These are phyloP conservation scores for Saimiri boliviensis DNA, from an alignment of 2,113 vertebrate species.

Conservation along the genomic window DNA sequence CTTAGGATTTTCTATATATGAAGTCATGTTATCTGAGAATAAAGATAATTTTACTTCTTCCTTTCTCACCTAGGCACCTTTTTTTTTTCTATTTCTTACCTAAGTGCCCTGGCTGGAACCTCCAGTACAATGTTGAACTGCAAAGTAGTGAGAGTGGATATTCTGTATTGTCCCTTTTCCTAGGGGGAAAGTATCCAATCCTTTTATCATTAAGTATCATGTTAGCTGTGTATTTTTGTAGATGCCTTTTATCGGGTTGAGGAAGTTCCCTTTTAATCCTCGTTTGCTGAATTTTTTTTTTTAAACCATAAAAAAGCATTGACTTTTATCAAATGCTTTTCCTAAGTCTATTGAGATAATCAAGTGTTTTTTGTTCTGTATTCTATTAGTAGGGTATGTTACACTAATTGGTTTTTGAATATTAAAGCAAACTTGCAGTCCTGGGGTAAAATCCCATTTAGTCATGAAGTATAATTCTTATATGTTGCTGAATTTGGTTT, in stretches of 20 bases:
- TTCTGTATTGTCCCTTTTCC: neutral
- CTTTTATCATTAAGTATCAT: neutral
- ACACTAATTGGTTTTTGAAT: neutral
- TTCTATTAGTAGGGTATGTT: neutral
- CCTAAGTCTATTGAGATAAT: neutral
- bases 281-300: neutral
- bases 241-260: neutral
- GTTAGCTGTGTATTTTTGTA: neutral
- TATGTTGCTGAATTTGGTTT: slow-evolving; percentile 17
- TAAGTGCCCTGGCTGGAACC: neutral
- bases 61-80: neutral
- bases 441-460: neutral
- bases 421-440: neutral
- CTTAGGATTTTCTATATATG: neutral
- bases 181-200: neutral
- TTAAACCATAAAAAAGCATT: neutral
- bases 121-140: neutral
- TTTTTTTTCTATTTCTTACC: neutral
- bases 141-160: neutral
- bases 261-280: neutral
- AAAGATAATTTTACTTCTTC: neutral
- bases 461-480: neutral
- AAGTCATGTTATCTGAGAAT: neutral
- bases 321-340: slow-evolving; percentile 3
- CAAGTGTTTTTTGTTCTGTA: neutral